Percentiles rank a stretch among this genome's conserved stretches.
phyloP scores from a whole-genome alignment of 2,113 vertebrate genomes.

The Tachysurus vachellii region DNA sequence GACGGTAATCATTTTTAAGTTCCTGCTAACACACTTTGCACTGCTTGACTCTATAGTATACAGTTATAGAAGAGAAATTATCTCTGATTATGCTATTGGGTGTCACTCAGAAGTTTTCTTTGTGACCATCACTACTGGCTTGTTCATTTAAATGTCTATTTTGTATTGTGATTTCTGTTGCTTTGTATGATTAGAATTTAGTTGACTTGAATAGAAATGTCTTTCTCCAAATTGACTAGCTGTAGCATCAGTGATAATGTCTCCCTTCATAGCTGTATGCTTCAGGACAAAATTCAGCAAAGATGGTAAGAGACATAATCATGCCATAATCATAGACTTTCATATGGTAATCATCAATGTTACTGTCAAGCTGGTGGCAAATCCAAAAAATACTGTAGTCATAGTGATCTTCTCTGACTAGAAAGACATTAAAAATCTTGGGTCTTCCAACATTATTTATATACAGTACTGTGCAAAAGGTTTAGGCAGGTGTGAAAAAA shows the following conservation, averaged over 20 bases:
- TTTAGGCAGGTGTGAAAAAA: too few relatives aligned
- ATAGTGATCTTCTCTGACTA: background rate
- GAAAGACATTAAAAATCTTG: background rate
- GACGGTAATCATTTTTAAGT: background rate
- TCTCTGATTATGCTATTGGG: too few relatives aligned
- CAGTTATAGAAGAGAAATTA: too few relatives aligned
- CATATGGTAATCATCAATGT: background rate
- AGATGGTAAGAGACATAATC: background rate
- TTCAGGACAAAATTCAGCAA: background rate
- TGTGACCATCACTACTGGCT: too few relatives aligned
- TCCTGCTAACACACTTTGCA: background rate
- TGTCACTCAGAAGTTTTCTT: too few relatives aligned
- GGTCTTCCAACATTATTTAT: background rate
- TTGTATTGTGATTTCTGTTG: too few relatives aligned
- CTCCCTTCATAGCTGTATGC: background rate
- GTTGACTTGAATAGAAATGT: background rate
- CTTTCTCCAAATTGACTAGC: background rate
- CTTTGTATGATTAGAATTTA: too few relatives aligned
- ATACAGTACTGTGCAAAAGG: too few relatives aligned
- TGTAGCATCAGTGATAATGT: background rate
- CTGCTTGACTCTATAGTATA: background rate
- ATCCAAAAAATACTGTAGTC: background rate
- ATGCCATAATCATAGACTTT: background rate
- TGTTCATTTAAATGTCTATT: too few relatives aligned
- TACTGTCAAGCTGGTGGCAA: background rate